Conservation (phyloP, 1,140 invertebrate genomes). For the Lamellibrachia luymesi region DNA sequence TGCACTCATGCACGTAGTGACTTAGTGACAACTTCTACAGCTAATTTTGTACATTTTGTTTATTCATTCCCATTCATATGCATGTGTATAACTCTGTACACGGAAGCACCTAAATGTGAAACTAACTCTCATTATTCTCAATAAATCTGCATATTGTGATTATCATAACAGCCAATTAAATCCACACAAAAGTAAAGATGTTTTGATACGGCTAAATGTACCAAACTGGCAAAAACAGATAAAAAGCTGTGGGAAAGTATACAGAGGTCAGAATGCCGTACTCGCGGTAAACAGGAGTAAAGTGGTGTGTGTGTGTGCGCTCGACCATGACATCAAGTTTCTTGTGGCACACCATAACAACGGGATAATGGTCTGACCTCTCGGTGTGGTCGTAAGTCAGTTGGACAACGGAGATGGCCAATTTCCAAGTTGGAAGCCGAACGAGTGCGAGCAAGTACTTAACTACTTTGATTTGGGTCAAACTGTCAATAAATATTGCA, state of each 20-base stretch:
- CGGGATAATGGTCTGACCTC: neutral
- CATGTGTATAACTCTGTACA: neutral
- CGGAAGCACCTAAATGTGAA: neutral
- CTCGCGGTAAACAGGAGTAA: neutral
- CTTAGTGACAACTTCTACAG: neutral
- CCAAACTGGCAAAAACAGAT: neutral
- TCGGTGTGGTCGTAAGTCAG: neutral
- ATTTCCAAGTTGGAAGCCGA: neutral
- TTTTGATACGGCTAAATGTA: neutral
- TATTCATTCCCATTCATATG: neutral
- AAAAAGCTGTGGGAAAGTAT: neutral
- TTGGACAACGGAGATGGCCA: neutral
- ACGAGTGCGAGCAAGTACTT: neutral
- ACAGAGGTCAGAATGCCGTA: neutral
- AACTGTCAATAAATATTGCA: neutral
- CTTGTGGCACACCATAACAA: neutral
- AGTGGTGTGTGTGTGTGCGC: neutral
- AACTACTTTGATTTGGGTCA: neutral
- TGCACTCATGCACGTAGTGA: neutral
- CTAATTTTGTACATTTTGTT: neutral
- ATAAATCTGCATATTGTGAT: neutral
- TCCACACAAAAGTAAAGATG: neutral
- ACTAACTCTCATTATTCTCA: neutral
- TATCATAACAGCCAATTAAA: neutral
- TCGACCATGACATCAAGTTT: neutral